Base-by-base conservation (phyloP, 2,113 vertebrate species). In the Psittacula cyanocephala region DNA sequence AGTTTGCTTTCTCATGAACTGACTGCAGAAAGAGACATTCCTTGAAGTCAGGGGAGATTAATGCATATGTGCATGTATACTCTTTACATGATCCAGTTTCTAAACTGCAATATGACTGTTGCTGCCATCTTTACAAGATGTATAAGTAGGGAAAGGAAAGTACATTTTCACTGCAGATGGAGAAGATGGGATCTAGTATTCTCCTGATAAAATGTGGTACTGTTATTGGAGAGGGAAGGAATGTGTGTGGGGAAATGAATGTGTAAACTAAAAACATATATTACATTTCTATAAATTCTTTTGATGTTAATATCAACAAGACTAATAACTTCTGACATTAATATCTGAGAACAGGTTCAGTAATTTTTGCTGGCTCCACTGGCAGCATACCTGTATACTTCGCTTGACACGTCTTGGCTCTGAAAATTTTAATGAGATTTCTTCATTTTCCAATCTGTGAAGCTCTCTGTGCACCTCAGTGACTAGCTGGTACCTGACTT, bases 371-470 rank as follows among this genome's bases (percentile, higher is more conserved):
- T 47, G 39, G 3, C 13, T 84, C 50, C 43, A 59, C n/a, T 44
- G 65, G 43, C 71, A 78, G 23, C 41, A 57, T 69, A 52, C 25
- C 12, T 55, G 6, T 55, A 5, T 86, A 19, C 28, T 81, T 81
- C 29, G 41, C 28, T 91, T 95, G 67, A 50, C 49, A 70, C 37
- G 53, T 76, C 53, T 57, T 88, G 44, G 11, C 35, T 95, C 17
- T 31, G 47, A 85, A 94, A 43, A 68, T 89, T 94, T 91, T 91
- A 89, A 81, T 84, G 53, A 88, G 76, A 50, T 91, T 89, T 91
- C 47, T 87, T 35, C 31, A 22, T 89, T 94, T 94, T 68, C 57
- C 20, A 47, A 18, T 44, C 46, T 59, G 33, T 65, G 50, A 86
- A 94, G 41, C 11, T 80, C 25, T 64, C 19, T 80, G 8, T 74